These are phyloP conservation scores for Liodrosophila aerea DNA, from an alignment of 2,888 invertebrate genomes.

Conservation along the genomic window DNA sequence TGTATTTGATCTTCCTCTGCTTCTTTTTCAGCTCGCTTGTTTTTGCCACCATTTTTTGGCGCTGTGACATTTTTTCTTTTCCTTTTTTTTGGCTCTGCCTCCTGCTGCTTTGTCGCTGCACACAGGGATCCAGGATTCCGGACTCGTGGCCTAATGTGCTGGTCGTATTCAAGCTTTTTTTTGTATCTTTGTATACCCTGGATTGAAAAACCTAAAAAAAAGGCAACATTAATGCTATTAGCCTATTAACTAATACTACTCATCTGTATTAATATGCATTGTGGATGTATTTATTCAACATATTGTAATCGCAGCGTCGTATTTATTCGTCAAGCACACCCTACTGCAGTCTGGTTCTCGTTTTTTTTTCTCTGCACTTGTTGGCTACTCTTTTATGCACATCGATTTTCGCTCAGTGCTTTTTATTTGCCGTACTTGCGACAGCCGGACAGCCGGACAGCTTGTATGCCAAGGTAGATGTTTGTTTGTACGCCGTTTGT, in stretches of 20 bases:
- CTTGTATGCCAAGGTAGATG: constrained; percentile 4
- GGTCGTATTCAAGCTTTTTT: constrained; percentile 17
- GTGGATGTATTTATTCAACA: no score
- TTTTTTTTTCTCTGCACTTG: constrained; percentile 54
- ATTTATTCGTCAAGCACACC: neutral
- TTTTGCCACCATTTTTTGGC: constrained; percentile 43
- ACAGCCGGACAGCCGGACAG: constrained; percentile 28
- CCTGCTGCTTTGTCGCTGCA: neutral
- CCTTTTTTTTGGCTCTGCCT: neutral
- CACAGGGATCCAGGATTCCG: constrained; percentile 16
- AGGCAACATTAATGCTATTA: no score
- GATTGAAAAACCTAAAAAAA: no score
- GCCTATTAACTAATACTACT: no score
- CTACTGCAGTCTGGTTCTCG: neutral
- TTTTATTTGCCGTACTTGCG: constrained; percentile 66
- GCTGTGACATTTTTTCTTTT: constrained; percentile 48
- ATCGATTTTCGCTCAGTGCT: constrained; percentile 78
- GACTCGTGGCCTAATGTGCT: constrained; percentile 48
- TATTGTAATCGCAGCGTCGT: neutral
- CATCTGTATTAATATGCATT: no score
- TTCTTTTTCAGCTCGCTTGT: constrained; percentile 5
- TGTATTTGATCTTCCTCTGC: constrained; percentile 1
- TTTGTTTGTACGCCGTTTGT: constrained; percentile 68
- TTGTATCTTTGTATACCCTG: neutral
- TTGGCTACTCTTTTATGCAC: constrained; percentile 76